Percentiles rank a stretch among this genome's conserved stretches.
Evolutionary conservation across 2,888 invertebrate genomes (phyloP).

Genomic region (Ennomos erosarius): DNA sequence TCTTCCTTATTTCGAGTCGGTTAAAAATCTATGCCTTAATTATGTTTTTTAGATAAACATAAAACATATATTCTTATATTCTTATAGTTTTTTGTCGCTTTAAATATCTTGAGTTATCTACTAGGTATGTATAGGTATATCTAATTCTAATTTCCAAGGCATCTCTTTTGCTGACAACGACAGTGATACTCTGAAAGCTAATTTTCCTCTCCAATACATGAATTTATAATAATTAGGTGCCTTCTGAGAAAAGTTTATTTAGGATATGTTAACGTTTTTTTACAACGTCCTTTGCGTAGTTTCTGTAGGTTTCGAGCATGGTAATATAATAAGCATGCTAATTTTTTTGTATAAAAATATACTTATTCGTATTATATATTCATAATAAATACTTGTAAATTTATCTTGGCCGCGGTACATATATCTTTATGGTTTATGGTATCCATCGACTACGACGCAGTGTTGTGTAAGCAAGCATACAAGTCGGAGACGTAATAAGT

Average conservation of each 20-base stretch:
- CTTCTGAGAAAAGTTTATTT: not conserved
- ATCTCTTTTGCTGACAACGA: not conserved
- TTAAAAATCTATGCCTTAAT: too few species aligned
- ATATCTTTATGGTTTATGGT: too few species aligned
- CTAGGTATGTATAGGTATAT: not conserved
- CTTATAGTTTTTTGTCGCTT: not conserved
- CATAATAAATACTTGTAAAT: conserved; percentile 38
- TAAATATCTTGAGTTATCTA: not conserved
- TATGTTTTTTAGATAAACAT: too few species aligned
- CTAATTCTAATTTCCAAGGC: not conserved
- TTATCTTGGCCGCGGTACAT: conserved; percentile 43
- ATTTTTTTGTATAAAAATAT: too few species aligned
- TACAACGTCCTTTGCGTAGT: too few species aligned
- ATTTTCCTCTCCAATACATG: not conserved
- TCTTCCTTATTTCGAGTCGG: too few species aligned
- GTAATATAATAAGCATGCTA: too few species aligned
- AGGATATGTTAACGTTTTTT: too few species aligned
- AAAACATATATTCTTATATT: too few species aligned
- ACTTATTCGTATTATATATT: too few species aligned
- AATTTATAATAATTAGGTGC: not conserved
- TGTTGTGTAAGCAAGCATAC: conserved; percentile 29
- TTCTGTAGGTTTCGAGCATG: too few species aligned
- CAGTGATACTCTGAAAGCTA: conserved; percentile 1
- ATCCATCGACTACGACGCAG: conserved; percentile 21
- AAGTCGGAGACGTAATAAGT: conserved; percentile 52